Evolutionary conservation across 2,888 invertebrate genomes (phyloP).

Genomic region (Sialis fuliginosa): DNA sequence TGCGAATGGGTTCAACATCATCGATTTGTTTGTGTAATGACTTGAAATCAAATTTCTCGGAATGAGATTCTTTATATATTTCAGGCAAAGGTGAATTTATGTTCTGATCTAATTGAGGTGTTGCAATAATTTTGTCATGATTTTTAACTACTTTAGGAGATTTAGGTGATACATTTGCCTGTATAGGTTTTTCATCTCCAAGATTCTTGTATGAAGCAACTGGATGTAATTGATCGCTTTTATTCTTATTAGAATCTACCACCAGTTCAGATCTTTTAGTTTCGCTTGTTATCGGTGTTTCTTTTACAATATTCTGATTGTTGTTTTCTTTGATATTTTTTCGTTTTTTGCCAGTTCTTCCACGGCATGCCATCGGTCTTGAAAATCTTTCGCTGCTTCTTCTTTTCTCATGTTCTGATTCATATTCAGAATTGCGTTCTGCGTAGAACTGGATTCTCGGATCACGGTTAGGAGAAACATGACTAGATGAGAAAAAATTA

Average conservation of each 20-base stretch:
- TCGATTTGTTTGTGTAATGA: slow-evolving; percentile 39
- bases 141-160: neutral
- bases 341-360: slow-evolving; percentile 25
- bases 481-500: slow-evolving; percentile 21
- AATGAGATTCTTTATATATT: neutral
- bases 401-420: slow-evolving; percentile 42
- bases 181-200: neutral
- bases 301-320: slow-evolving; percentile 1
- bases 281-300: slow-evolving; percentile 18
- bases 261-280: slow-evolving; percentile 2
- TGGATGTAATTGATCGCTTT: neutral
- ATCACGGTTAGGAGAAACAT: slow-evolving; percentile 21
- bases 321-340: slow-evolving; percentile 8
- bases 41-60: slow-evolving; percentile 27
- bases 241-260: neutral
- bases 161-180: neutral
- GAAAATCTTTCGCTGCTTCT: slow-evolving; percentile 46
- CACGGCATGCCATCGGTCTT: slow-evolving; percentile 37
- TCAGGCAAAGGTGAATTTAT: too few relatives aligned
- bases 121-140: neutral
- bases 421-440: slow-evolving; percentile 22
- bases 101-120: too few relatives aligned
- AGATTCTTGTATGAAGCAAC: neutral
- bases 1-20: slow-evolving; percentile 28
- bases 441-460: slow-evolving; percentile 17